Evolutionary conservation across 1,140 invertebrate genomes (phyloP).

Genomic region (Lepidotrigona ventralis): DNA sequence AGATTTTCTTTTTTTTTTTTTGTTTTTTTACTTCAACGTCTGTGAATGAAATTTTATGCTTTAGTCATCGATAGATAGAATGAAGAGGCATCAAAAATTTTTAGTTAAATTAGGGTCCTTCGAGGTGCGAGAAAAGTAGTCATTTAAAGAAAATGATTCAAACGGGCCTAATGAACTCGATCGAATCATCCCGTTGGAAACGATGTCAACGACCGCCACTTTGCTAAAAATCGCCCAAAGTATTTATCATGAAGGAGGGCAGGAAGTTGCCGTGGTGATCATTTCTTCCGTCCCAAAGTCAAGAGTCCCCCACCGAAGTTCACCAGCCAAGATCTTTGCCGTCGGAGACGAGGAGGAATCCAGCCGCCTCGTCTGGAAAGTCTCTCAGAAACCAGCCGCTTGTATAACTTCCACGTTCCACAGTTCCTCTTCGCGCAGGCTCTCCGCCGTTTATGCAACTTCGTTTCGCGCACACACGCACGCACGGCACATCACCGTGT

Average conservation of each 20-base stretch:
- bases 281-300: slow-evolving; percentile 13
- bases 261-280: not conserved
- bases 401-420: slow-evolving; percentile 65
- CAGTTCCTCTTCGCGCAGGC: slow-evolving; percentile 4
- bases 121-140: too few species aligned
- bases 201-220: too few species aligned
- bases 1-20: too few species aligned
- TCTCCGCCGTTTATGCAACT: slow-evolving; percentile 56
- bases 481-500: not conserved
- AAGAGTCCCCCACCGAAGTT: slow-evolving; percentile 9
- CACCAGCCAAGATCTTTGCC: slow-evolving; percentile 14
- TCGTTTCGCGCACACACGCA: slow-evolving; percentile 16
- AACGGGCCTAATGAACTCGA: too few species aligned
- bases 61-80: too few species aligned
- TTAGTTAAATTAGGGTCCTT: too few species aligned
- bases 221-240: too few species aligned
- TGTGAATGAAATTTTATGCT: too few species aligned
- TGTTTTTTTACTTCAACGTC: too few species aligned
- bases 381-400: slow-evolving; percentile 20
- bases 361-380: not conserved
- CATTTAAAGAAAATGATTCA: too few species aligned
- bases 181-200: too few species aligned
- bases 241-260: not conserved
- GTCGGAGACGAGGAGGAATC: not conserved
- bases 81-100: too few species aligned